Percentiles rank a stretch among this genome's conserved stretches.
These are phyloP conservation scores for Eupleurogrammus muticus DNA, from an alignment of 2,797 vertebrate genomes.

Conservation along the genomic window DNA sequence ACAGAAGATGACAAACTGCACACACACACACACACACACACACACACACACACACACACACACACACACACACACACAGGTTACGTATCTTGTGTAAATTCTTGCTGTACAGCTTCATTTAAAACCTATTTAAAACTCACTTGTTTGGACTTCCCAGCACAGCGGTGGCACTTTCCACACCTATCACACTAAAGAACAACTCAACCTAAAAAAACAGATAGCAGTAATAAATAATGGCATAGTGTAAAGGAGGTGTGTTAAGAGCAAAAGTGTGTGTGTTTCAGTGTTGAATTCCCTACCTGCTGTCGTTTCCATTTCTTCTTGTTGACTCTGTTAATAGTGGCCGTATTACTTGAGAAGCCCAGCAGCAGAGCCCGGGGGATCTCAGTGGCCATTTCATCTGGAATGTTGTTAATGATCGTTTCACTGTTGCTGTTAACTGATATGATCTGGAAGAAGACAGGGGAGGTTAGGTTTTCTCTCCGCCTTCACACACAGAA, in stretches of 20 bases:
- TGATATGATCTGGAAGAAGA: constrained; percentile 67
- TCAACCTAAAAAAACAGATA: constrained; percentile 60
- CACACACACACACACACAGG: not conserved
- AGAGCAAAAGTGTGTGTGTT: not conserved
- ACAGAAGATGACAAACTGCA: constrained; percentile 79
- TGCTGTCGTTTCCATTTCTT: constrained; percentile 80
- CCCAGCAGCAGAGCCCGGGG: constrained; percentile 62
- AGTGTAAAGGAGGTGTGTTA: not conserved
- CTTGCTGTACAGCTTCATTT: not conserved
- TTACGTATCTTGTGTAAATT: not conserved
- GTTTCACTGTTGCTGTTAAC: constrained; percentile 31
- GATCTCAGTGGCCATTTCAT: constrained; percentile 70
- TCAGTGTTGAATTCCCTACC: constrained; percentile 52
- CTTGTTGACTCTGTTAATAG: constrained; percentile 63
- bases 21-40: constrained; percentile 42
- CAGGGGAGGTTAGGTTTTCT: too few species aligned
- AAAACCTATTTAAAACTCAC: constrained; percentile 62
- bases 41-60: constrained; percentile 20
- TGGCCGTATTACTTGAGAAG: constrained; percentile 15
- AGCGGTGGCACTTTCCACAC: constrained; percentile 10
- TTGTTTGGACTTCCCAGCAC: constrained; percentile 39
- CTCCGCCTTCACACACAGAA: too few species aligned
- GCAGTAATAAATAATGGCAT: not conserved
- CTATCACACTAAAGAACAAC: constrained; percentile 76
- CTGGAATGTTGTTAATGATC: constrained; percentile 80